phyloP scores from a whole-genome alignment of 2,113 vertebrate species.

The Stomatorhinus ivindoensis region DNA sequence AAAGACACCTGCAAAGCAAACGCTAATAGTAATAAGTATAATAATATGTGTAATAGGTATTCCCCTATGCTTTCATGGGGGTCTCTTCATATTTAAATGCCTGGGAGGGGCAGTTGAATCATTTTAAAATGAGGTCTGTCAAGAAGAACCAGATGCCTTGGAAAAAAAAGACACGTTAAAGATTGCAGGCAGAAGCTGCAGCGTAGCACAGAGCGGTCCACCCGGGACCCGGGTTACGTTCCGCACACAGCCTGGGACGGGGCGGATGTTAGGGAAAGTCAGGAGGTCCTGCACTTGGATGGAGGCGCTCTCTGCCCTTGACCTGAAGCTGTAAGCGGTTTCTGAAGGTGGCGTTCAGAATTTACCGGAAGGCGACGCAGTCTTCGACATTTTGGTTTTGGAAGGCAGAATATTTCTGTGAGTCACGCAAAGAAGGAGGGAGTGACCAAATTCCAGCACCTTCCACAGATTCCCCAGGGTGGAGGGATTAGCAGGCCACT shows the following conservation, averaged over 20 bases:
- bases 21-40: not conserved
- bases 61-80: not conserved
- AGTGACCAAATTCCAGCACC: conserved; percentile 13
- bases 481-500: conserved; percentile 19
- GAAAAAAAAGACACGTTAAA: not conserved
- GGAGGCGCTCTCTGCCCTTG: not conserved
- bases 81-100: not conserved
- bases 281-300: not conserved
- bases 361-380: not conserved
- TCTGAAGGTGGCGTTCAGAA: not conserved
- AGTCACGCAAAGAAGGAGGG: conserved; percentile 33
- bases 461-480: not conserved
- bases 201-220: not conserved
- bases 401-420: conserved; percentile 38
- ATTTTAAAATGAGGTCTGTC: not conserved
- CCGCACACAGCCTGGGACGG: not conserved
- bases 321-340: not conserved
- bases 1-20: not conserved
- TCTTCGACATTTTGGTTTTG: not conserved
- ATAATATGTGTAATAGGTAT: not conserved
- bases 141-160: conserved; percentile 11
- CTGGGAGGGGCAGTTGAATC: not conserved
- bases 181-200: conserved; percentile 6
- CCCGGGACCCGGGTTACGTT: not conserved
- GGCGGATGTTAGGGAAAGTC: not conserved